Percentiles rank a stretch among this genome's conserved stretches.
Conservation (phyloP, 2,888 invertebrate genomes). For the Andrena flavipes region DNA sequence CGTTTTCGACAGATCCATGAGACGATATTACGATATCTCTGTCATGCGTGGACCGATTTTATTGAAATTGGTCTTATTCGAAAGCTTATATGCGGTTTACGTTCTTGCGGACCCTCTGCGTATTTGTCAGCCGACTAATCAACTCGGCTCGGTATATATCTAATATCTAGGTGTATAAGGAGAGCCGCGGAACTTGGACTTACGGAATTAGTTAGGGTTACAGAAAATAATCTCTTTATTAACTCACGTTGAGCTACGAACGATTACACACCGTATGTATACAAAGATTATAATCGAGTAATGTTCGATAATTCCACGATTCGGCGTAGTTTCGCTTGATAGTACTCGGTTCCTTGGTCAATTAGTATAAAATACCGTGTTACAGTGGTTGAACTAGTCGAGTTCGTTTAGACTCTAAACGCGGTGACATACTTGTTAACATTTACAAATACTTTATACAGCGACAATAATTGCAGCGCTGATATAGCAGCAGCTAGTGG, state of each 20-base stretch:
- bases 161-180: neutral
- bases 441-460: constrained; percentile 4
- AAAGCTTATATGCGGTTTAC: too few relatives aligned
- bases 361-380: constrained; percentile 6
- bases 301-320: neutral
- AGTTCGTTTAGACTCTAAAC: neutral
- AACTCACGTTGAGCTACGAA: constrained; percentile 18
- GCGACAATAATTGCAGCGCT: neutral
- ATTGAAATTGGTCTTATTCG: too few relatives aligned
- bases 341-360: neutral
- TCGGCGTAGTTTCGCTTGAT: neutral
- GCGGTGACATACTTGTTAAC: neutral
- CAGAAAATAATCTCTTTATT: constrained; percentile 62
- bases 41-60: too few relatives aligned
- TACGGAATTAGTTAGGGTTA: constrained; percentile 2
- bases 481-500: neutral
- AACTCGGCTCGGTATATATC: neutral
- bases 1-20: too few relatives aligned
- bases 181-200: neutral
- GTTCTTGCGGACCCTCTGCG: too few relatives aligned
- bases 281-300: neutral
- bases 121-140: too few relatives aligned
- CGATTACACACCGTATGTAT: constrained; percentile 11
- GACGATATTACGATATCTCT: too few relatives aligned
- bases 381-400: neutral